These are phyloP conservation scores for Linurgus olivaceus DNA, from an alignment of 2,797 vertebrate genomes.

Conservation along the genomic window DNA sequence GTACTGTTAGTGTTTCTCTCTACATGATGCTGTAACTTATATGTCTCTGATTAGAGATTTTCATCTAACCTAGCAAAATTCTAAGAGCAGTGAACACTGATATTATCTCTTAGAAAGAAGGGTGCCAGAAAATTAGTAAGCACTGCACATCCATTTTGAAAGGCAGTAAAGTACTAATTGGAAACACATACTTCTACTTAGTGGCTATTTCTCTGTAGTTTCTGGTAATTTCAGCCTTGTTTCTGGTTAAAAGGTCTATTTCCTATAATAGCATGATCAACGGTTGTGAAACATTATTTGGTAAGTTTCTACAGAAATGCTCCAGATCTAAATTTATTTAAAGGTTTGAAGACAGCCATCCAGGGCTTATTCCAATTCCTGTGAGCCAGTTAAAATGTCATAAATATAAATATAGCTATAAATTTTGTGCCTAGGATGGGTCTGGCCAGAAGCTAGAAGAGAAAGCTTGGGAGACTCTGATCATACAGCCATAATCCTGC, in stretches of 20 bases:
- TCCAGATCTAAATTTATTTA: not conserved
- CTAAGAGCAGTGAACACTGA: not conserved
- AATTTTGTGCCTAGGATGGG: not conserved
- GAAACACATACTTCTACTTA: not conserved
- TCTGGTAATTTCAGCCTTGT: not conserved
- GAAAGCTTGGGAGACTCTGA: not conserved
- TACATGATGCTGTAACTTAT: not conserved
- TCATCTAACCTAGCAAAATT: not conserved
- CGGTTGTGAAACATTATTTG: not conserved
- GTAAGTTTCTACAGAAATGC: not conserved
- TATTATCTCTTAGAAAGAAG: not conserved
- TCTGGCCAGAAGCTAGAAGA: not conserved
- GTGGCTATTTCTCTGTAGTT: not conserved
- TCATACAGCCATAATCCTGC: accelerated
- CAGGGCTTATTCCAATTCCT: not conserved
- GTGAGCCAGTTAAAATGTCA: not conserved
- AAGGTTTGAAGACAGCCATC: not conserved
- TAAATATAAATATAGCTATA: not conserved
- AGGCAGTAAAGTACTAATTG: not conserved
- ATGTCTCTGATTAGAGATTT: not conserved
- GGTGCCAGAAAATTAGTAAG: not conserved
- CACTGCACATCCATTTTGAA: not conserved
- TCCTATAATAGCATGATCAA: not conserved
- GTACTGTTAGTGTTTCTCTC: not conserved
- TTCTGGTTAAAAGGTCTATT: not conserved